Base-by-base conservation (phyloP, 1,140 invertebrate genomes). In the Lordiphosa collinella region DNA sequence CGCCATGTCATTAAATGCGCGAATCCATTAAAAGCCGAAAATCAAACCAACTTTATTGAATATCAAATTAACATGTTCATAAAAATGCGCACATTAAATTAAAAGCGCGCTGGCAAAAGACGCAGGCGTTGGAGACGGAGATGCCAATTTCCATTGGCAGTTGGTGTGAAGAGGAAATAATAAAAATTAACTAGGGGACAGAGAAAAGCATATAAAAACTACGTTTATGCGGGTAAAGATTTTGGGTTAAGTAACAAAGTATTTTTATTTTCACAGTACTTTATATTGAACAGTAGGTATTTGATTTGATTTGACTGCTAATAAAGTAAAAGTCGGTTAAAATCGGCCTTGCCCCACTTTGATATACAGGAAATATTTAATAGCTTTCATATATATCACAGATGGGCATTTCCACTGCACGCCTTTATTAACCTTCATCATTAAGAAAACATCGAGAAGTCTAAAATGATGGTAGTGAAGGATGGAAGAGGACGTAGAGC, bases 41-140 rank as follows among this genome's bases (percentile, higher is more conserved):
- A 86, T 86, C 82, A 86, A 86, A 86, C 75, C 75, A 66, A 82
- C 75, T 86, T 86, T 86, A 86, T 86, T 76, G 82, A 86, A 86
- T 86, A 86, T 73, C 80, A 86, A 86, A 86, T 86, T 86, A 86
- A 86, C 82, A 86, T 78, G 75, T 82, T 86, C 82, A 86, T 86
- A 86, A 86, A 86, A 86, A 82, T 70, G 64, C 68, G 78, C 72
- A 82, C 78, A 84, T 76, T 82, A 84, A 82, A 84, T 76, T 82
- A 86, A 86, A 79, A 75, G 61, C 61, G 52, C 35, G 34, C 41
- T 37, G 16, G 7, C 44, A 8, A 41, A 64, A 51, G 43, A 37
- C 32, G 8, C 0, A 55, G 38, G 32, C 37, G 38, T 12, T 9
- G 47, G 56, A 47, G 22, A 61, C 37, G 55, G 56, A 55, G 49